Base-by-base conservation (phyloP, 2,797 vertebrate species). In the Anguilla marmorata region DNA sequence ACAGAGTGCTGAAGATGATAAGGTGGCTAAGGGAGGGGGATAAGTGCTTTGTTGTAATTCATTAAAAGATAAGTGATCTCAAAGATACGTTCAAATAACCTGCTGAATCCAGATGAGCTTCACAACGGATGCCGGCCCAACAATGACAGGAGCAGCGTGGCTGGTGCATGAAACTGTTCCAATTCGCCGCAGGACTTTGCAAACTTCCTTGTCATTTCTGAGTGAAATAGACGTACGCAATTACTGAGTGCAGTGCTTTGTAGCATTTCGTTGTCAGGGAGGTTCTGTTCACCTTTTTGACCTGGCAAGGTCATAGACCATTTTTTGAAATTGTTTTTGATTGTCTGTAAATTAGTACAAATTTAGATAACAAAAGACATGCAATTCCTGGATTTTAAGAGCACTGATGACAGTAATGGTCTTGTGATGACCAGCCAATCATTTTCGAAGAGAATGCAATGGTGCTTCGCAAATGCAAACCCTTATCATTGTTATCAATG, bases 11-110 rank as follows among this genome's bases (percentile, higher is more conserved):
- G 41, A 54, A 74, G 56, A 63, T 12, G 86, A 88, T 91, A 87
- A 91, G 92, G 72, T 90, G 89, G 89, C 89, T 86, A 88, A 88
- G 85, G 58, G 88, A 87, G 86, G 45, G 58, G 56, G 90, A 88
- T 89, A 86, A 86, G 84, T 89, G 88, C 87, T 87, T 52, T 79
- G 89, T 86, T 91, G 74, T 91, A 91, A 92, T 92, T 92, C 90
- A 92, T 92, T 92, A 92, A 93, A 93, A 92, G 87, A 92, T 91
- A 92, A 91, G 87, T 87, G 86, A 91, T 90, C 27, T 24, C 63
- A 58, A 86, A 84, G 69, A 92, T 90, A 88, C 76, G 85, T 88
- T 84, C 86, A 69, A 84, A 85, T 89, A 90, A 91, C 88, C 88
- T 90, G 87, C 89, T 79, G 86, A 91, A 90, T 91, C 83, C 52